Evolutionary conservation across 2,113 vertebrate genomes (phyloP).

Genomic region (Cisticola juncidis): DNA sequence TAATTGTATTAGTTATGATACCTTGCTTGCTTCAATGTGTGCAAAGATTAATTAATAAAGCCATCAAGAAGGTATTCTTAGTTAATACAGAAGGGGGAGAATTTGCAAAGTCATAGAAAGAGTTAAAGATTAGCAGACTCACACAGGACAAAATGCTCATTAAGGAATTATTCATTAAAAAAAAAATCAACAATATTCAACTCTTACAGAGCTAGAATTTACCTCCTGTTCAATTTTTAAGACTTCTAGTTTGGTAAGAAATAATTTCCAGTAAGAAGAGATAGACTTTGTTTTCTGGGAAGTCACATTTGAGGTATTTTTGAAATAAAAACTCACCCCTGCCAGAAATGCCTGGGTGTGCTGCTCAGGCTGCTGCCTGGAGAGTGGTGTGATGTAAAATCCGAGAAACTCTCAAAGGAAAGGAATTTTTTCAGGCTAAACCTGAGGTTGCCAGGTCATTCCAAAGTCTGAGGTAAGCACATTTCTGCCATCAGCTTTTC

Average conservation of each 20-base stretch:
- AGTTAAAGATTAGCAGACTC: not conserved
- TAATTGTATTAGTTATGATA: no score
- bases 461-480: not conserved
- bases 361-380: not conserved
- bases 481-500: not conserved
- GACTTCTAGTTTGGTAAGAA: not conserved
- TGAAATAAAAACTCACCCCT: not conserved
- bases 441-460: not conserved
- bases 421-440: not conserved
- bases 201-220: not conserved
- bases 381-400: not conserved
- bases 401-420: not conserved
- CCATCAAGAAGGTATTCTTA: no score
- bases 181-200: not conserved
- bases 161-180: not conserved
- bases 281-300: not conserved
- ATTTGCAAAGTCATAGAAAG: constrained; percentile 70
- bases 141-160: not conserved
- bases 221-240: not conserved
- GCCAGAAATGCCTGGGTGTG: not conserved
- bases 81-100: no score
- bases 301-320: not conserved
- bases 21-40: no score
- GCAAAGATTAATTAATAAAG: no score
- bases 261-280: not conserved